Evolutionary conservation across 2,113 vertebrate genomes (phyloP).

Genomic region (Macaca nemestrina): DNA sequence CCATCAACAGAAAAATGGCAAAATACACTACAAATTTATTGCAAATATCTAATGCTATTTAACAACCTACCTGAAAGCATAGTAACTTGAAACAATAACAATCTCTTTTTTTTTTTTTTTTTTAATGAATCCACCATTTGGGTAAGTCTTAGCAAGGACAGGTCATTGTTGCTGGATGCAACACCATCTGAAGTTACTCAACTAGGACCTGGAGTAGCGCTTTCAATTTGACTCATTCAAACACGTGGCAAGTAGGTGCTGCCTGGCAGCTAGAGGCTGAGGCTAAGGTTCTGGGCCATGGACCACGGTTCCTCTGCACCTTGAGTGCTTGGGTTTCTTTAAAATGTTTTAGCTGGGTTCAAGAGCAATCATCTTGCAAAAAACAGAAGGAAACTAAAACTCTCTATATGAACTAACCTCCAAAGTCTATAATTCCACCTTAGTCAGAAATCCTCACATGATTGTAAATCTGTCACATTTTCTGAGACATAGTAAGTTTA

Average conservation of each 20-base stretch:
- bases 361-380: not conserved
- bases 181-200: not conserved
- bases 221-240: not conserved
- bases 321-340: not conserved
- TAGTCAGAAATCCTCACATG: not conserved
- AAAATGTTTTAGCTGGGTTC: not conserved
- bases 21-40: not conserved
- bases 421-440: not conserved
- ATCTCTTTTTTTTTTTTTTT: not conserved
- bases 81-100: not conserved
- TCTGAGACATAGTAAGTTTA: not conserved
- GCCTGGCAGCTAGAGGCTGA: not conserved
- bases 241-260: not conserved
- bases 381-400: not conserved
- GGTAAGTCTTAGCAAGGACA: not conserved
- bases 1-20: not conserved
- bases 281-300: not conserved
- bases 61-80: not conserved
- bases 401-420: not conserved
- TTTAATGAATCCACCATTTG: not conserved
- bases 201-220: not conserved
- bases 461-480: not conserved
- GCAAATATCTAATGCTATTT: not conserved
- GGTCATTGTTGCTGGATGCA: not conserved
- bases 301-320: not conserved